Evolutionary conservation across 2,113 vertebrate genomes (phyloP), one percentile per base, ranked within the genome.

Genomic region (Brachionichthys hirsutus): DNA sequence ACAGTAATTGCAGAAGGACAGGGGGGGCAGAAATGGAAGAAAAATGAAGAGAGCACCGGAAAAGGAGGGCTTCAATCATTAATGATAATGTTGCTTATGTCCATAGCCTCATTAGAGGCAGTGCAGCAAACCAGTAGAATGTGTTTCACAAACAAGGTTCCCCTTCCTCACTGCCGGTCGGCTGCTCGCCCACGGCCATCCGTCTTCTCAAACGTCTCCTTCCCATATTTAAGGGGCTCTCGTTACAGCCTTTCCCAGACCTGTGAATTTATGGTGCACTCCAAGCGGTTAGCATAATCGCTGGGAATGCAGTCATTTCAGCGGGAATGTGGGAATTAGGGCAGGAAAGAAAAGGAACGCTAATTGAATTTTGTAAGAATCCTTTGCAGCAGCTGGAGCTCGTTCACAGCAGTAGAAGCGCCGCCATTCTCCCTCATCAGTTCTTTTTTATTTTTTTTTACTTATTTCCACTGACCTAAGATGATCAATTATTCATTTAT

Each of bases 21-120:
- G 90, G 89, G 86, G 85, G 47, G 43, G 66, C 58, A 59, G 47
- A 67, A 51, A 67, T 62, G 41, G 17, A 60, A 5, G 48, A 52
- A 54, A 52, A 35, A 35, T 16, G 51, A 67, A 57, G 64, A 54
- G 42, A 73, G 56, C 54, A 61, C 58, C 43, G 56, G 50, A 72
- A 77, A 92, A 89, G 90, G 88, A 90, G 92, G 89, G 91, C 89
- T 83, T 90, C 90, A 83, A 89, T 95, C 93, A 94, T 95, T 95
- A 96, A 94, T 92, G 92, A 94, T 91, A 92, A 93, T 93, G 93
- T 94, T 93, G 91, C 93, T 91, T 92, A 94, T 94, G 92, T 94
- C 93, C 93, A 83, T 90, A 85, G 92, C 88, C 94, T 96, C 94
- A 95, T 95, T 95, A 96, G 93, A 92, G 91, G 90, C 77, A 87